Evolutionary conservation across 2,113 vertebrate genomes (phyloP).

Genomic region (Sebastes fasciatus): DNA sequence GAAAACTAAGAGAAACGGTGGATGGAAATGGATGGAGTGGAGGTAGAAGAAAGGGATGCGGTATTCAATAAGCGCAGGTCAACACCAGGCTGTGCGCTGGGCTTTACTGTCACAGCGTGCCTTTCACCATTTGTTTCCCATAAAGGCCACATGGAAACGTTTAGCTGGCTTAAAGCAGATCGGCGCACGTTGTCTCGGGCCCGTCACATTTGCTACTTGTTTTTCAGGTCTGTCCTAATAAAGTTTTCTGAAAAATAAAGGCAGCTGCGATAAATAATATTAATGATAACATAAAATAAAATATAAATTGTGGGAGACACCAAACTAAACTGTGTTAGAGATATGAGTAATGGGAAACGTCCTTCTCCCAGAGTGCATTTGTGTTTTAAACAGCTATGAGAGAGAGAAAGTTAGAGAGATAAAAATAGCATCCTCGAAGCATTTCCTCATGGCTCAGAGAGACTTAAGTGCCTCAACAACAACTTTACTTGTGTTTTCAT

Average conservation of each 20-base stretch:
- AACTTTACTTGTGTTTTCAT: conserved; percentile 37
- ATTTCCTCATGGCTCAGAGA: conserved; percentile 39
- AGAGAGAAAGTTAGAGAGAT: conserved; percentile 25
- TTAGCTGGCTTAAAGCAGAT: conserved; percentile 87
- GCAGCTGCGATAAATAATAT: conserved; percentile 37
- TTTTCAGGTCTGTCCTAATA: conserved; percentile 75
- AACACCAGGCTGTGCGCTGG: conserved; percentile 77
- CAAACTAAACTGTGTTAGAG: conserved; percentile 11
- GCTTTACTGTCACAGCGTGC: conserved; percentile 85
- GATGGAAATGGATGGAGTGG: conserved; percentile 53
- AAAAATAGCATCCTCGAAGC: conserved; percentile 59
- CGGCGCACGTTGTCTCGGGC: conserved; percentile 74
- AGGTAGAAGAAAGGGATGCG: conserved; percentile 66
- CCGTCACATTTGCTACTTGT: conserved; percentile 84
- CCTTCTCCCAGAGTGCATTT: conserved; percentile 12
- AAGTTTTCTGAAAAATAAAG: conserved; percentile 63
- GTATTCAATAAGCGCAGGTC: conserved; percentile 84
- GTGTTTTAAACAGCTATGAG: conserved; percentile 29
- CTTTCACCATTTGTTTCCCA: conserved; percentile 91
- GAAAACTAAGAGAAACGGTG: conserved; percentile 17
- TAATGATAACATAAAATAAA: conserved; percentile 25
- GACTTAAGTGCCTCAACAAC: conserved; percentile 39
- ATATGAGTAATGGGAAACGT: conserved; percentile 23
- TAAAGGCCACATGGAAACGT: conserved; percentile 93
- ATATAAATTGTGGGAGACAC: conserved; percentile 14